phyloP scores from a whole-genome alignment of 2,888 invertebrate genomes.

The Cotesia congregata region DNA sequence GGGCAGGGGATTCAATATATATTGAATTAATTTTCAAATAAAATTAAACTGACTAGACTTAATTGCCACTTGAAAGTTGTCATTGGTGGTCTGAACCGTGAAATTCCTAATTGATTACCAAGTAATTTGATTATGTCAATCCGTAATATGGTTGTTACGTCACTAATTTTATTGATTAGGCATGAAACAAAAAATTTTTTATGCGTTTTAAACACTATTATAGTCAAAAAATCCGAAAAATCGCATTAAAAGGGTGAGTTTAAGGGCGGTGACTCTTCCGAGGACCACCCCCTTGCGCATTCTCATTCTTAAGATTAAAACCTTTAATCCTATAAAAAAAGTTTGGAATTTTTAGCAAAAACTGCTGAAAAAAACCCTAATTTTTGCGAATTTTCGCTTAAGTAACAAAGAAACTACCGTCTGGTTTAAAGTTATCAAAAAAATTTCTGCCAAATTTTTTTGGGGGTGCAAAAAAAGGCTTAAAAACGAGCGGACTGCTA shows the following conservation, averaged over 20 bases:
- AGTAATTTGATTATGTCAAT: not conserved
- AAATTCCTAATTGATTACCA: not conserved
- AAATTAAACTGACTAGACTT: not conserved
- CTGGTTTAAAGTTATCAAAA: not conserved
- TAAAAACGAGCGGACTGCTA: not conserved
- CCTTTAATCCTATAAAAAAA: slow-evolving; percentile 44
- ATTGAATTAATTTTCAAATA: not conserved
- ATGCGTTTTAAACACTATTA: too few species aligned
- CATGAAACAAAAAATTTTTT: too few species aligned
- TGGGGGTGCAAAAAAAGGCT: not conserved
- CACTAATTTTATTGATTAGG: not conserved
- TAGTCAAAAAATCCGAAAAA: too few species aligned
- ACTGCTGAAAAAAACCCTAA: not conserved
- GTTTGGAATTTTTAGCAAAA: not conserved
- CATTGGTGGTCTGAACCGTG: not conserved
- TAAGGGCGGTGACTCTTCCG: slow-evolving; percentile 64
- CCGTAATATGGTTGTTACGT: not conserved
- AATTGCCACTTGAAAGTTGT: not conserved
- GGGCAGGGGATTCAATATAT: not conserved
- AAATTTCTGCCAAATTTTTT: not conserved
- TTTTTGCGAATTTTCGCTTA: too few species aligned
- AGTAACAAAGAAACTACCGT: not conserved
- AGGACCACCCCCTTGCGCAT: slow-evolving; percentile 66
- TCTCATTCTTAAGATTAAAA: slow-evolving; percentile 55
- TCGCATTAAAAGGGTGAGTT: slow-evolving; percentile 2